phyloP scores from a whole-genome alignment of 2,113 vertebrate species.

The Notarius lentiginosus region DNA sequence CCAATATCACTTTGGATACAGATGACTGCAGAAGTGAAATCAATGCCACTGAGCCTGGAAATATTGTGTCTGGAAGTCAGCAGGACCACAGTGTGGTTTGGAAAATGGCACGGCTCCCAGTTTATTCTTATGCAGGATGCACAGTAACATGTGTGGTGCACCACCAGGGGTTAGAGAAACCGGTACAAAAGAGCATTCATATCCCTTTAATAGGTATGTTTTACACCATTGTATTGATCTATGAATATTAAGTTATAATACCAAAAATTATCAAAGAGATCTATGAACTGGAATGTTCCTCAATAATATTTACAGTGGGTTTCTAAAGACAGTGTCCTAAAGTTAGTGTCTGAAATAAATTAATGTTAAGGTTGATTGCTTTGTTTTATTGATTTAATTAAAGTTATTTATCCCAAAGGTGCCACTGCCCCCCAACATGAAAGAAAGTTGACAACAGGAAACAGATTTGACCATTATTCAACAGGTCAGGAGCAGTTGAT shows the following conservation, averaged over 20 bases:
- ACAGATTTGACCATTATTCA: not conserved
- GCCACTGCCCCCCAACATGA: not conserved
- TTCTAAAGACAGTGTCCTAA: not conserved
- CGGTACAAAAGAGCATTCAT: slow-evolving; percentile 53
- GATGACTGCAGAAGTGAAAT: slow-evolving; percentile 28
- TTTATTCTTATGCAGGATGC: slow-evolving; percentile 62
- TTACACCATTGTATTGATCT: not conserved
- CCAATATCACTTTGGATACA: slow-evolving; percentile 63
- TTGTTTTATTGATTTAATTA: not conserved
- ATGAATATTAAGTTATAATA: not conserved
- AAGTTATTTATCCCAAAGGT: not conserved
- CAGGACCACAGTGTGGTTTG: slow-evolving; percentile 43
- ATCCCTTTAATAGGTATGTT: slow-evolving; percentile 61
- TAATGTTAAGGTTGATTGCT: not conserved
- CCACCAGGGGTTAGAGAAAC: slow-evolving; percentile 53
- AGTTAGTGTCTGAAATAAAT: not conserved
- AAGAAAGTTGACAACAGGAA: not conserved
- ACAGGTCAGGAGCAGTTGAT: not conserved
- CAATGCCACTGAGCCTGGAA: not conserved
- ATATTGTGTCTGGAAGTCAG: slow-evolving; percentile 34
- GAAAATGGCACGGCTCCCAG: slow-evolving; percentile 56
- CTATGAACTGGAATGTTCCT: not conserved
- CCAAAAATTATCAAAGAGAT: not conserved
- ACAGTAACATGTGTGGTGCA: slow-evolving; percentile 64
- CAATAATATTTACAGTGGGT: not conserved